Evolutionary conservation across 2,888 invertebrate species (phyloP).

Genomic region (Agriopis aurantiaria): DNA sequence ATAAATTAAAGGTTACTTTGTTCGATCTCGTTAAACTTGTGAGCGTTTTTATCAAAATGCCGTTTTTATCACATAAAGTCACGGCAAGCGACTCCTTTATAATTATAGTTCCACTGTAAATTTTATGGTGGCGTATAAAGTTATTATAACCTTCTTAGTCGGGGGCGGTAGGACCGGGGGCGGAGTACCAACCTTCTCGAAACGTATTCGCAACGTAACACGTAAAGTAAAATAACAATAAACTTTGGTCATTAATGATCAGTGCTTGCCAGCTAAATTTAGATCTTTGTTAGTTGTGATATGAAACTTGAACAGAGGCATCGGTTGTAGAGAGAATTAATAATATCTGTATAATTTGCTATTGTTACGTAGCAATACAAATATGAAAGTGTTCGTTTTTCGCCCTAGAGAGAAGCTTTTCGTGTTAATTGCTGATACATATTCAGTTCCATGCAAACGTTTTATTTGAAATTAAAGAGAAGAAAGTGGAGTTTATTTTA

Average conservation of each 20-base stretch:
- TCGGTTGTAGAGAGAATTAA: no score
- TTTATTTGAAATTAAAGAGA: conserved; percentile 11
- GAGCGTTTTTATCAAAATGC: conserved; percentile 54
- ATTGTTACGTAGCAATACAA: no score
- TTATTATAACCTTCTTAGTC: conserved; percentile 47
- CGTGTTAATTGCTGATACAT: conserved; percentile 32
- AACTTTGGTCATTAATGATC: no score
- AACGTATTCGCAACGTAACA: no score
- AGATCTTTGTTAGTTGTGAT: not conserved
- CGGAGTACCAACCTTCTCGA: not conserved
- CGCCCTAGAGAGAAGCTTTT: not conserved
- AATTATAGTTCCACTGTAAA: conserved; percentile 52
- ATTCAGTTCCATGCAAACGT: conserved; percentile 23
- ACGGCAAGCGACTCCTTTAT: conserved; percentile 53
- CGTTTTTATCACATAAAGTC: conserved; percentile 63
- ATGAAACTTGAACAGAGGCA: no score
- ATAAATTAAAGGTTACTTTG: conserved; percentile 57
- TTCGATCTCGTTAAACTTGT: conserved; percentile 49
- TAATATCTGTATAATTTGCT: no score
- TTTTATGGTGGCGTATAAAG: conserved; percentile 54
- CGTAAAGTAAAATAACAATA: no score
- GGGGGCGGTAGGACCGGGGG: conserved; percentile 14
- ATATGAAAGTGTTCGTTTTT: no score
- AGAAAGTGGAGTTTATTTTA: conserved; percentile 16
- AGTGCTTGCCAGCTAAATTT: no score